Base-by-base conservation (phyloP, 2,797 vertebrate species). In the Pseudomugil tenellus region DNA sequence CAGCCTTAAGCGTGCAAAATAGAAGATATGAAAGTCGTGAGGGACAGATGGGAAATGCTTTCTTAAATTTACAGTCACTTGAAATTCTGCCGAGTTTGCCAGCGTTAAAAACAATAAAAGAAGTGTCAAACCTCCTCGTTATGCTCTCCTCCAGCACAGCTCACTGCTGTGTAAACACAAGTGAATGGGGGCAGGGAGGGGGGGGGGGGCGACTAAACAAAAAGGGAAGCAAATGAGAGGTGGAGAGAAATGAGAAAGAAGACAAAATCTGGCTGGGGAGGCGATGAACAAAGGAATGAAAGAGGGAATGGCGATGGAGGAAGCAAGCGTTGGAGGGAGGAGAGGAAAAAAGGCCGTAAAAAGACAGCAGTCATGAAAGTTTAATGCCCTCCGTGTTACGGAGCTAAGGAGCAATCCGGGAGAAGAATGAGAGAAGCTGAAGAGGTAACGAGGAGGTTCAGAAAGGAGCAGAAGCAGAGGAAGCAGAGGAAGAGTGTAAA, bases 51-150 rank as follows among this genome's bases (percentile, higher is more conserved):
- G 72, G 81, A 83, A 86, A 77, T 21, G 55, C 70, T 79, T 76
- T 77, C 78, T 76, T 72, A 80, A 84, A 88, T 79, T 78, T 77
- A 75, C 69, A 72, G 76, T 84, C 68, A 58, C 76, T 68, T 80
- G 60, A 83, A 86, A 84, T 82, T 81, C 78, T 78, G 81, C 87
- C 17, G 62, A 79, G 72, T 85, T 88, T 80, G 66, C 72, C 76
- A 11, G 81, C 68, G 75, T 87, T 78, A 89, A 81, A 87, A 89
- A 81, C 31, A 43, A 63, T 77, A 84, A 87, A 87, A 73, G 41
- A 61, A 80, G 76, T 72, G 85, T 90, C 85, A 90, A 73, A 86
- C 75, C 83, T 84, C 74, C 84, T 75, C 73, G 79, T 90, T 90
- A 86, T 67, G 75, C 79, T 82, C 81, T 66, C 79, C 65, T 78